These are phyloP conservation scores for Pogonomyrmex barbatus DNA, from an alignment of 1,140 invertebrate genomes.

Conservation along the genomic window DNA sequence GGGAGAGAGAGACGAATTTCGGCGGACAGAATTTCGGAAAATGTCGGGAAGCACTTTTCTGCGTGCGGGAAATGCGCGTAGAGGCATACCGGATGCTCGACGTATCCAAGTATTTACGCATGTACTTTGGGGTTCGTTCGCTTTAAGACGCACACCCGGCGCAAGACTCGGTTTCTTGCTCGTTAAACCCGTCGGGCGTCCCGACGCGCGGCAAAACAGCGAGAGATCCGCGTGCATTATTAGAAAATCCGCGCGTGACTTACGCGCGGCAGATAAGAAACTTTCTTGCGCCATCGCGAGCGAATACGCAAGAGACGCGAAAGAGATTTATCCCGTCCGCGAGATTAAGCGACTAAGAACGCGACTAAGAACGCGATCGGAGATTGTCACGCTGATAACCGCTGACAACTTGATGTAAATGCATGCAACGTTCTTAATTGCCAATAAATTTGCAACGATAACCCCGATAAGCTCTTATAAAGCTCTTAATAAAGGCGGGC, in stretches of 20 bases:
- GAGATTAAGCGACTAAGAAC: too few species aligned
- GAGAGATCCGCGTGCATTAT: conserved; percentile 55
- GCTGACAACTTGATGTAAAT: conserved; percentile 1
- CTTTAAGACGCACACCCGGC: conserved; percentile 7
- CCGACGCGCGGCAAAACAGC: conserved; percentile 56
- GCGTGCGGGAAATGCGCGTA: background rate
- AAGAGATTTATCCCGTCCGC: conserved; percentile 4
- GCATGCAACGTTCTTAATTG: conserved; percentile 22
- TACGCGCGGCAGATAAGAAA: conserved; percentile 56
- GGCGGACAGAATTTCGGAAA: background rate
- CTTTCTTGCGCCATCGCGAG: conserved; percentile 47
- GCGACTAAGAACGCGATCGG: background rate
- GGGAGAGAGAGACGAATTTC: background rate
- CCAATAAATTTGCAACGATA: background rate
- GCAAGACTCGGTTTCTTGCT: conserved; percentile 39
- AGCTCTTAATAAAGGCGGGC: background rate
- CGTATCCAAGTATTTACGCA: conserved; percentile 25
- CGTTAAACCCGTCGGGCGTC: conserved; percentile 50
- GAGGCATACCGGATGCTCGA: conserved; percentile 6
- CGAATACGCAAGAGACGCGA: background rate
- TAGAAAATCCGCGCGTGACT: conserved; percentile 60
- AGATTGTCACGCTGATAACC: conserved; percentile 4
- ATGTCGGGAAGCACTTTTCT: background rate
- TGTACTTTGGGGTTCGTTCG: conserved; percentile 42
- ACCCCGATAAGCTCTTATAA: background rate